These are phyloP conservation scores for Oryzias curvinotus DNA, from an alignment of 2,113 vertebrate genomes.

Conservation along the genomic window DNA sequence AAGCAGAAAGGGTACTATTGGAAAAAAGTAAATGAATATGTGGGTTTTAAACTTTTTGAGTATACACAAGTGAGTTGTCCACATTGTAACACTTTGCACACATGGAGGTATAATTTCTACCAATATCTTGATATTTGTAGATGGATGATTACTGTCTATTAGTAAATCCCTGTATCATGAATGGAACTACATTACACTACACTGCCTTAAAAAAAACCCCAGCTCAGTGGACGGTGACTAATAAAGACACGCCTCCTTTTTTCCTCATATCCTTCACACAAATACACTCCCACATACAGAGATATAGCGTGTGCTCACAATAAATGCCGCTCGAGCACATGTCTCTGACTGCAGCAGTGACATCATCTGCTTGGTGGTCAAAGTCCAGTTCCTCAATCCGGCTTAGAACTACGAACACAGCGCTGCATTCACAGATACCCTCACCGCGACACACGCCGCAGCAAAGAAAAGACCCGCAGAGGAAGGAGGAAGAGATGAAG, in stretches of 20 bases:
- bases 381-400: conserved; percentile 82
- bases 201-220: conserved; percentile 17
- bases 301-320: conserved; percentile 1
- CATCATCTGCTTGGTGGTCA: conserved; percentile 79
- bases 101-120: too few species aligned
- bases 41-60: too few species aligned
- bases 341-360: conserved; percentile 66
- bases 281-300: conserved; percentile 11
- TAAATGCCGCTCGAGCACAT: conserved; percentile 57
- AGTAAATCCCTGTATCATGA: too few species aligned
- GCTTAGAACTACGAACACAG: conserved; percentile 58
- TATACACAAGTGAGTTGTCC: too few species aligned
- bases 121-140: too few species aligned
- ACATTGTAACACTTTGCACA: too few species aligned
- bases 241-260: conserved; percentile 37
- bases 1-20: too few species aligned
- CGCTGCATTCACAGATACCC: conserved; percentile 42
- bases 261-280: neutral
- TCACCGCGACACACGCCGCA: conserved; percentile 6
- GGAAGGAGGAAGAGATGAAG: conserved; percentile 40
- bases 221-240: conserved; percentile 51
- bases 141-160: too few species aligned
- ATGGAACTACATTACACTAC: conserved; percentile 15
- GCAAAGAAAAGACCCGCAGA: neutral
- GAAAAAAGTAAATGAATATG: too few species aligned